phyloP scores from a whole-genome alignment of 2,888 invertebrate genomes.

The Euproctis similis region DNA sequence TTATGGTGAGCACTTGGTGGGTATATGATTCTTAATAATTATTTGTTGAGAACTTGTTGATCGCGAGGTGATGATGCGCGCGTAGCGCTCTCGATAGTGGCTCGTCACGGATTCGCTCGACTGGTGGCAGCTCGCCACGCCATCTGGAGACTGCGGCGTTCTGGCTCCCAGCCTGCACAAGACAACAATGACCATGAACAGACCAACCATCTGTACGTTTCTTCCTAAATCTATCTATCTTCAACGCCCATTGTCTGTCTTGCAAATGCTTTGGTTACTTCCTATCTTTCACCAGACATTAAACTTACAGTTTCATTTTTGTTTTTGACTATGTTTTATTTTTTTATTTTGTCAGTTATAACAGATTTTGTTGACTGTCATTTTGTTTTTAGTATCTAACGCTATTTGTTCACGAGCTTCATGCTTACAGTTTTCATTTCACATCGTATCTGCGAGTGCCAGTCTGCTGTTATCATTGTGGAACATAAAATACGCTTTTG shows the following conservation, averaged over 20 bases:
- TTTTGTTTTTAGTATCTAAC: slow-evolving; percentile 42
- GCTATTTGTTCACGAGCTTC: slow-evolving; percentile 47
- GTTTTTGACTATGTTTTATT: neutral
- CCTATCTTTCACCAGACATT: slow-evolving; percentile 17
- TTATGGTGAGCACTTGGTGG: slow-evolving; percentile 39
- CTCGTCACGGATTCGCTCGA: slow-evolving; percentile 81
- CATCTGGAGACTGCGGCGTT: slow-evolving; percentile 80
- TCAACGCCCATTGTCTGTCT: slow-evolving; percentile 28
- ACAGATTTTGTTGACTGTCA: slow-evolving; percentile 33
- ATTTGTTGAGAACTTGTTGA: slow-evolving; percentile 46
- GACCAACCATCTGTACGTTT: slow-evolving; percentile 73
- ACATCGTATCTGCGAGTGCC: slow-evolving; percentile 27
- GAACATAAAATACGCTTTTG: slow-evolving; percentile 39
- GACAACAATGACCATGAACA: slow-evolving; percentile 72
- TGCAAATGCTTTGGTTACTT: slow-evolving; percentile 27
- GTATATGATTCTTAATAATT: slow-evolving; percentile 20
- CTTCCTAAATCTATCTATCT: slow-evolving; percentile 53
- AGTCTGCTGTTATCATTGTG: slow-evolving; percentile 40
- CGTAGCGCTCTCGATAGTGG: slow-evolving; percentile 72
- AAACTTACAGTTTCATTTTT: slow-evolving; percentile 4
- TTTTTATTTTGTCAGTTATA: slow-evolving; percentile 9
- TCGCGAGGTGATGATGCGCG: slow-evolving; percentile 56
- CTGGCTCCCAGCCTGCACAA: slow-evolving; percentile 69
- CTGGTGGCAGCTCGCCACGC: slow-evolving; percentile 83
- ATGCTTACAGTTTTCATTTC: slow-evolving; percentile 43